These are phyloP conservation scores for Blastobasis lacticolella DNA, from an alignment of 2,888 invertebrate genomes.

Conservation along the genomic window DNA sequence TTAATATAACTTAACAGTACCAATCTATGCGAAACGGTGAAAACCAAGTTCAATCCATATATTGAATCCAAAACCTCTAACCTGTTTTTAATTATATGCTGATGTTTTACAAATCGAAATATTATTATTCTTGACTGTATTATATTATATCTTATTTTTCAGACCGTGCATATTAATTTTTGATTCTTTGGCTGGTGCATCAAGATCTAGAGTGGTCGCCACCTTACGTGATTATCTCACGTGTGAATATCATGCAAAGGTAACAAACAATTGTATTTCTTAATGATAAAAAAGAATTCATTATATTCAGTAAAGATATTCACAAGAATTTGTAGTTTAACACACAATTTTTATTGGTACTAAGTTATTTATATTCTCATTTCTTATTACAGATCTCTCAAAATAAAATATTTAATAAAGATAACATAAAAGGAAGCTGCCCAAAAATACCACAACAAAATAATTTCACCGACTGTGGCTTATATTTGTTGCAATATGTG, in stretches of 20 bases:
- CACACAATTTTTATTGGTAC: no score
- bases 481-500: conserved; percentile 96
- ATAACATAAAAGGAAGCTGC: conserved; percentile 88
- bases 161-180: conserved; percentile 96
- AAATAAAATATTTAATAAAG: conserved; percentile 83
- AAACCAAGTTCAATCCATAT: no score
- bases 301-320: no score
- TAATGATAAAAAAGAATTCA: no score
- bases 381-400: conserved; percentile 60
- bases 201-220: conserved; percentile 88
- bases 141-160: conserved; percentile 38
- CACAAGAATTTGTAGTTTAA: no score
- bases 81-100: no score
- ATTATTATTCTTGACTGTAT: neutral
- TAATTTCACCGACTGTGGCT: conserved; percentile 97
- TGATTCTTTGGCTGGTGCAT: conserved; percentile 91
- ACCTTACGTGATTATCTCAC: conserved; percentile 93
- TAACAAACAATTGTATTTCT: conserved; percentile 23
- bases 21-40: no score
- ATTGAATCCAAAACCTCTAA: no score
- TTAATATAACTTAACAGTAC: no score
- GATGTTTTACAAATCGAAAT: no score
- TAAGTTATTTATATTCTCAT: conserved; percentile 1
- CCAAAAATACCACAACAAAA: conserved; percentile 98
- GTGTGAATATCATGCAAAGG: conserved; percentile 87